These are phyloP conservation scores for Brachirus orientalis DNA, from an alignment of 2,113 vertebrate genomes.

Conservation along the genomic window DNA sequence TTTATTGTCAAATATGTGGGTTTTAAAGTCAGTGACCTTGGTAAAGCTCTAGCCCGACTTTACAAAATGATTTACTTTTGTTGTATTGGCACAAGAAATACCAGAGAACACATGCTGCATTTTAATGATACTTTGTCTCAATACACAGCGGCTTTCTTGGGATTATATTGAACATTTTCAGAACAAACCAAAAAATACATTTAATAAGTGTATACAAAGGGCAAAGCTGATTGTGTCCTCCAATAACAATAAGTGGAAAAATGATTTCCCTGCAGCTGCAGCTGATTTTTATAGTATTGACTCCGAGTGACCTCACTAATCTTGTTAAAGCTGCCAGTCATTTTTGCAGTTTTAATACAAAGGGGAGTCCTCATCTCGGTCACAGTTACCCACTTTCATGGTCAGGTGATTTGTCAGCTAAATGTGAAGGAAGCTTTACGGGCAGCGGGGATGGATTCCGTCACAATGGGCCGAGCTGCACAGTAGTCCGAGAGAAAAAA, in stretches of 20 bases:
- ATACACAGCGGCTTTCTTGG: neutral
- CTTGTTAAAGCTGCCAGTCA: slow-evolving; percentile 23
- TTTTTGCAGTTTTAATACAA: slow-evolving; percentile 26
- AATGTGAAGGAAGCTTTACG: slow-evolving; percentile 39
- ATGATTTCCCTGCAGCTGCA: slow-evolving; percentile 21
- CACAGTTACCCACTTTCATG: slow-evolving; percentile 17
- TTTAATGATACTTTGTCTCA: slow-evolving; percentile 11
- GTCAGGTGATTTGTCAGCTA: slow-evolving; percentile 33
- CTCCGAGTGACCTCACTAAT: slow-evolving; percentile 31
- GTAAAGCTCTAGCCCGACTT: neutral
- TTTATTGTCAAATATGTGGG: neutral
- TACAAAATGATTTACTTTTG: slow-evolving; percentile 1
- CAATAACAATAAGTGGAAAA: slow-evolving; percentile 20
- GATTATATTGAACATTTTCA: neutral
- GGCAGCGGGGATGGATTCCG: slow-evolving; percentile 32
- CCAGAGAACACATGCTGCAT: slow-evolving; percentile 1
- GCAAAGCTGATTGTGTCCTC: slow-evolving; percentile 14
- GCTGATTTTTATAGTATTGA: slow-evolving; percentile 13
- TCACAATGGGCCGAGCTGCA: slow-evolving; percentile 36
- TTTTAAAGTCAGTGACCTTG: neutral
- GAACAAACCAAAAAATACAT: slow-evolving; percentile 4
- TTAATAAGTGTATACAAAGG: slow-evolving; percentile 20
- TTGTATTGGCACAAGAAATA: slow-evolving; percentile 17
- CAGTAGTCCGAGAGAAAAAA: slow-evolving; percentile 22
- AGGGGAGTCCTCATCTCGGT: slow-evolving; percentile 11